Evolutionary conservation across 1,140 invertebrate genomes (phyloP).

Genomic region (Tribolium castaneum): DNA sequence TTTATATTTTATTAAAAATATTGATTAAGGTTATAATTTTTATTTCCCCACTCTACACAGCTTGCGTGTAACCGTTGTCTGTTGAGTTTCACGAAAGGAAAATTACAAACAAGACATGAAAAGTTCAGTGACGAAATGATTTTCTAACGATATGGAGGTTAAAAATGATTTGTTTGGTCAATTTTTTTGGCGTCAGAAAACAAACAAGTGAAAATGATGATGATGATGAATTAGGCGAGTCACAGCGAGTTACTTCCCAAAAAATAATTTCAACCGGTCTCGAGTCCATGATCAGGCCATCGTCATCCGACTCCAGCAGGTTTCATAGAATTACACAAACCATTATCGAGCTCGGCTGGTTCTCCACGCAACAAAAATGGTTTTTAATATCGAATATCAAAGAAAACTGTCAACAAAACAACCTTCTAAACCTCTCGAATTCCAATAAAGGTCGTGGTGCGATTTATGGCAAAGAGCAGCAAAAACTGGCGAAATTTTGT

Average conservation of each 20-base stretch:
- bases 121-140: background rate
- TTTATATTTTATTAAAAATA: no score
- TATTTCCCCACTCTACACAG: background rate
- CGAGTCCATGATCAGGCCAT: background rate
- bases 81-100: background rate
- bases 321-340: constrained; percentile 9
- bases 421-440: background rate
- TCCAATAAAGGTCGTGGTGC: background rate
- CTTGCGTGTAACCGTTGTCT: background rate
- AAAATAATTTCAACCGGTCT: constrained; percentile 13
- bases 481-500: background rate
- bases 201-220: no score
- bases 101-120: background rate
- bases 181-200: background rate
- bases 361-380: background rate
- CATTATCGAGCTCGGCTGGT: constrained; percentile 10
- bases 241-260: background rate
- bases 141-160: background rate
- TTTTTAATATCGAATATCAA: background rate
- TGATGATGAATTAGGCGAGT: no score
- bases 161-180: no score
- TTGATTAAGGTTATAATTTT: no score
- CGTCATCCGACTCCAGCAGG: background rate
- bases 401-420: background rate
- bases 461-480: background rate